A percentile compares a stretch with the other conserved stretches of the same genome.
These are phyloP conservation scores for Apodemia hepburni DNA, from an alignment of 2,888 invertebrate genomes.

Conservation along the genomic window DNA sequence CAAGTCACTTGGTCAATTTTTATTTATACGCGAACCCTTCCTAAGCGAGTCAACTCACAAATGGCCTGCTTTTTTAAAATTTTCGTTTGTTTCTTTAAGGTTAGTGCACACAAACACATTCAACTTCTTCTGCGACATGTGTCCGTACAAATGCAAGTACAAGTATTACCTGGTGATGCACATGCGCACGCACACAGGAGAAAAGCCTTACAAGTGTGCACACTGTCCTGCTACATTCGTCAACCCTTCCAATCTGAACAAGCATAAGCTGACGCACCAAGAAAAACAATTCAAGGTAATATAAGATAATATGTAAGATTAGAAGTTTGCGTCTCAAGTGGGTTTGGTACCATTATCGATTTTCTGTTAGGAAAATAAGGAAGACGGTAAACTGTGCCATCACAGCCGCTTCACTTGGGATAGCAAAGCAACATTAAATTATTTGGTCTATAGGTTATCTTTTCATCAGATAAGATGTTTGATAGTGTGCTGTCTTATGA, in stretches of 20 bases:
- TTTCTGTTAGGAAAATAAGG: too few species aligned
- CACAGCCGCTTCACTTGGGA: background rate
- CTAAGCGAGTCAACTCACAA: too few species aligned
- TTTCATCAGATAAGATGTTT: too few species aligned
- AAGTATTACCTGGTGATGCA: constrained; percentile 76
- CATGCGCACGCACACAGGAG: constrained; percentile 77
- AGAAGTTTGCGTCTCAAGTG: too few species aligned
- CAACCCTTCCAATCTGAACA: constrained; percentile 83
- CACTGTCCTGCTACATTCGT: constrained; percentile 81
- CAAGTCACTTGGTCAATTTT: too few species aligned
- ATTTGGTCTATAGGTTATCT: too few species aligned
- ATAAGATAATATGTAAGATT: too few species aligned
- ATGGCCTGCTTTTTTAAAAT: too few species aligned
- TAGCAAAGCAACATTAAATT: background rate
- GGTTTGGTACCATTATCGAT: too few species aligned
- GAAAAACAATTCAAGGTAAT: constrained; percentile 69
- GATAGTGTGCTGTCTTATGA: background rate
- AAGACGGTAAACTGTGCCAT: too few species aligned
- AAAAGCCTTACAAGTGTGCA: constrained; percentile 68
- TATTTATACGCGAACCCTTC: too few species aligned
- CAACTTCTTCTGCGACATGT: constrained; percentile 74
- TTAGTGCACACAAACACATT: constrained; percentile 70
- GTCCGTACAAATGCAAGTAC: constrained; percentile 73
- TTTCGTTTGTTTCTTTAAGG: constrained; percentile 39
- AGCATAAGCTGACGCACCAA: constrained; percentile 81